A percentile compares a stretch with the other conserved stretches of the same genome.
Evolutionary conservation across 2,888 invertebrate species (phyloP).

Genomic region (Trachelus tabidus): DNA sequence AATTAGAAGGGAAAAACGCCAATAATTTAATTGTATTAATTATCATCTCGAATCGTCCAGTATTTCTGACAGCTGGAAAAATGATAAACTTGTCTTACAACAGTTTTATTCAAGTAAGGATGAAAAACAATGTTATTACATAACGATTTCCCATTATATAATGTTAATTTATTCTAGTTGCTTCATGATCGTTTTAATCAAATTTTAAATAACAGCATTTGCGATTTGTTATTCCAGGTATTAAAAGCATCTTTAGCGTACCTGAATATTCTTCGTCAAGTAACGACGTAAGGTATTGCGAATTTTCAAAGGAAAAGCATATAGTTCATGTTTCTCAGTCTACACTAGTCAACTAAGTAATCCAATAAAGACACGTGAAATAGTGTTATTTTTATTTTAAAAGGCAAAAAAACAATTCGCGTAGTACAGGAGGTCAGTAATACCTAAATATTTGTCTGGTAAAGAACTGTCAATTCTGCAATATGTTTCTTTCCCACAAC

Average conservation of each 20-base stretch:
- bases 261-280: constrained; percentile 32
- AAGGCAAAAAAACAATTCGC: too few relatives aligned
- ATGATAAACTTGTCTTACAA: constrained; percentile 42
- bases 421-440: too few relatives aligned
- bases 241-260: constrained; percentile 33
- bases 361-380: too few relatives aligned
- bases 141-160: neutral
- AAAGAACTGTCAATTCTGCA: too few relatives aligned
- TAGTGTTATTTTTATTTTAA: too few relatives aligned
- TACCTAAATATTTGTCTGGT: too few relatives aligned
- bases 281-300: neutral
- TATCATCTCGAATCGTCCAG: constrained; percentile 14
- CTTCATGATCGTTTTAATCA: neutral
- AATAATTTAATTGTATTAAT: neutral
- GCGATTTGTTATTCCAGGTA: constrained; percentile 27
- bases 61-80: constrained; percentile 43
- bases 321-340: too few relatives aligned
- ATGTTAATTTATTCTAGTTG: neutral
- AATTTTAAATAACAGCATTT: neutral
- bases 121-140: neutral
- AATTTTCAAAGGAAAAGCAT: neutral
- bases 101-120: constrained; percentile 47
- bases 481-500: too few relatives aligned
- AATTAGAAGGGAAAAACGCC: neutral
- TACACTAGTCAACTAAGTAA: too few relatives aligned